phyloP scores from a whole-genome alignment of 2,888 invertebrate genomes.

The Anagyrus pseudococci region DNA sequence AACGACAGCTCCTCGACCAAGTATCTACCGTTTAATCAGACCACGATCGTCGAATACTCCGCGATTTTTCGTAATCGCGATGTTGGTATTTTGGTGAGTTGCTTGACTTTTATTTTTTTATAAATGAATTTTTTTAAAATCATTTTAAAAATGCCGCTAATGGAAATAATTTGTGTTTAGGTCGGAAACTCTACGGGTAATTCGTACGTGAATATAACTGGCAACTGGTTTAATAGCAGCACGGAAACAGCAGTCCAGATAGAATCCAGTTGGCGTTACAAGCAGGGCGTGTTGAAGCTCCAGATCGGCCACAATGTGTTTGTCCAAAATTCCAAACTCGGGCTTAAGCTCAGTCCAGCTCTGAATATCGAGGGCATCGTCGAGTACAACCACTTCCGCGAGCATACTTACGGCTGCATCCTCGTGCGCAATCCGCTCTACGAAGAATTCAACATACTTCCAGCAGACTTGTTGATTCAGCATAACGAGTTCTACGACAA shows the following conservation, averaged over 20 bases:
- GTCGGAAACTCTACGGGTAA: slow-evolving; percentile 93
- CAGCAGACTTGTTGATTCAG: slow-evolving; percentile 75
- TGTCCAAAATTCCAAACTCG: slow-evolving; percentile 76
- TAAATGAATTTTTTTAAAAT: no score
- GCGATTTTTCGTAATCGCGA: slow-evolving; percentile 87
- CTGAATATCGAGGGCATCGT: slow-evolving; percentile 79
- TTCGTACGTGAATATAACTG: slow-evolving; percentile 88
- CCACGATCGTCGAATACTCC: slow-evolving; percentile 85
- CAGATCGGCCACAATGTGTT: slow-evolving; percentile 89
- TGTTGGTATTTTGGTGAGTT: slow-evolving; percentile 75
- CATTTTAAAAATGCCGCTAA: no score
- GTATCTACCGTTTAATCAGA: slow-evolving; percentile 82
- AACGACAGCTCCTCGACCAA: slow-evolving; percentile 83
- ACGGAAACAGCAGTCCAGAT: slow-evolving; percentile 82
- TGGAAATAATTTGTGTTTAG: slow-evolving; percentile 38
- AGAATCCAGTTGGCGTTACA: slow-evolving; percentile 83
- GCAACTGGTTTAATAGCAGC: slow-evolving; percentile 86
- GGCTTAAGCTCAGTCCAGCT: slow-evolving; percentile 81
- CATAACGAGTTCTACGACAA: slow-evolving; percentile 92
- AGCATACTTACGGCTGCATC: slow-evolving; percentile 82
- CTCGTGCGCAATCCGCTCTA: slow-evolving; percentile 81
- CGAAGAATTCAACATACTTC: slow-evolving; percentile 81
- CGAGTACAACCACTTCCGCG: slow-evolving; percentile 88
- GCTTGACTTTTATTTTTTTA: not conserved
- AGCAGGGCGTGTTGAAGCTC: slow-evolving; percentile 66